Conservation (phyloP, 1,140 invertebrate species). For the Aphaenogaster ashmeadi region DNA sequence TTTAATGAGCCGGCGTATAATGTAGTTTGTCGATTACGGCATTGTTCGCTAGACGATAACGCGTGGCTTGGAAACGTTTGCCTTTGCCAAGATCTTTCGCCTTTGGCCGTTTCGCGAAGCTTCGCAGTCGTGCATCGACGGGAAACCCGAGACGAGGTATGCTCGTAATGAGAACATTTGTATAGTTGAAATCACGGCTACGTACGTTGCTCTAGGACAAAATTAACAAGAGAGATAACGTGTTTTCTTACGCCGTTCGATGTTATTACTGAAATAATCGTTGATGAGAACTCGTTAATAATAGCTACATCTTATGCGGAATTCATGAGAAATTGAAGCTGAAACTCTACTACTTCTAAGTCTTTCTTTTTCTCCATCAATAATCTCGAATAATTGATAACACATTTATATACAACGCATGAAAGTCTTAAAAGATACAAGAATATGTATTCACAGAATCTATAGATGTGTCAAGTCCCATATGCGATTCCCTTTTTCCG, state of each 20-base stretch:
- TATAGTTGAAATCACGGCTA: neutral
- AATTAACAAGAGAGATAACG: slow-evolving; percentile 1
- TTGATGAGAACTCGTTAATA: neutral
- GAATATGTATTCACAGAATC: neutral
- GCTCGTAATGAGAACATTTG: slow-evolving; percentile 14
- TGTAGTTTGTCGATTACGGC: slow-evolving; percentile 79
- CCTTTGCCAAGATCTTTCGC: slow-evolving; percentile 68
- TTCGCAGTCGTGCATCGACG: slow-evolving; percentile 8
- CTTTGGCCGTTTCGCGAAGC: slow-evolving; percentile 59
- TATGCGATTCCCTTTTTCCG: slow-evolving; percentile 9
- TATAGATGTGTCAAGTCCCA: neutral
- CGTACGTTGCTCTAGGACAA: neutral
- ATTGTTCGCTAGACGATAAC: slow-evolving; percentile 68
- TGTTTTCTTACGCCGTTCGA: neutral
- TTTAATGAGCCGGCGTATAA: slow-evolving; percentile 79
- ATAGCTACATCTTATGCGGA: neutral
- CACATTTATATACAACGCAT: neutral
- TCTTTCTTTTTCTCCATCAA: neutral
- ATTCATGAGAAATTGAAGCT: neutral
- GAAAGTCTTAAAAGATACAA: neutral
- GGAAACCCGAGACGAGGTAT: neutral
- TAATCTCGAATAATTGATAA: neutral
- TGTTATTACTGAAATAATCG: neutral
- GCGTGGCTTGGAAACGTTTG: slow-evolving; percentile 54
- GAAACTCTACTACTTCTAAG: neutral